Conservation (phyloP, 35 echinoderm and acorn worm species). For the Ophioderma brevispina region DNA sequence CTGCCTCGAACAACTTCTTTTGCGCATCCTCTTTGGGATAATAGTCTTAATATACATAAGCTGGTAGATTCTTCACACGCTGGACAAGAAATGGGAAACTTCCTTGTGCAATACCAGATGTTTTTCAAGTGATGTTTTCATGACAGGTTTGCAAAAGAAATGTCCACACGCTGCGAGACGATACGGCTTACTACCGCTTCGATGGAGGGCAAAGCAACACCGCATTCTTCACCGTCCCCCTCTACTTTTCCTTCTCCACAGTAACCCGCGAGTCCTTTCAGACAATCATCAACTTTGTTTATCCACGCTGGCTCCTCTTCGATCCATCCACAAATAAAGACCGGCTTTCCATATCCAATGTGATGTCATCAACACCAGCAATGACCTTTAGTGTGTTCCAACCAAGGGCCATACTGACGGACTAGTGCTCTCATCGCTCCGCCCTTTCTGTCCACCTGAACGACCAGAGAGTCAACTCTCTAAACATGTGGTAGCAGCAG, state of each 20-base stretch:
- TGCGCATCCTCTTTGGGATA: neutral
- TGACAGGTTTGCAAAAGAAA: slow-evolving; percentile 4
- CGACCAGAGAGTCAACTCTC: slow-evolving; percentile 7
- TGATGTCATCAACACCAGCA: neutral
- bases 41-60: slow-evolving; percentile 41
- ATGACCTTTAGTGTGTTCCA: neutral
- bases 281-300: neutral
- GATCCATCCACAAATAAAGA: slow-evolving; percentile 25
- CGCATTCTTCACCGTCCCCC: neutral
- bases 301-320: neutral
- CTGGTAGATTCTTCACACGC: slow-evolving; percentile 1
- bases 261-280: neutral
- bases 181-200: neutral
- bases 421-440: slow-evolving; percentile 17
- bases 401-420: slow-evolving; percentile 25
- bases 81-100: slow-evolving; percentile 16
- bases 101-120: neutral
- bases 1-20: neutral
- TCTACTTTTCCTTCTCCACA: neutral
- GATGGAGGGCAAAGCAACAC: neutral
- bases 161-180: slow-evolving; percentile 38
- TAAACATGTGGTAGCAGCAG: slow-evolving; percentile 2
- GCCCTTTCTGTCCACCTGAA: slow-evolving; percentile 1
- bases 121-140: neutral
- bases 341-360: neutral